Conservation (phyloP, 35 echinoderm and acorn worm species). For the Lytechinus variegatus region DNA sequence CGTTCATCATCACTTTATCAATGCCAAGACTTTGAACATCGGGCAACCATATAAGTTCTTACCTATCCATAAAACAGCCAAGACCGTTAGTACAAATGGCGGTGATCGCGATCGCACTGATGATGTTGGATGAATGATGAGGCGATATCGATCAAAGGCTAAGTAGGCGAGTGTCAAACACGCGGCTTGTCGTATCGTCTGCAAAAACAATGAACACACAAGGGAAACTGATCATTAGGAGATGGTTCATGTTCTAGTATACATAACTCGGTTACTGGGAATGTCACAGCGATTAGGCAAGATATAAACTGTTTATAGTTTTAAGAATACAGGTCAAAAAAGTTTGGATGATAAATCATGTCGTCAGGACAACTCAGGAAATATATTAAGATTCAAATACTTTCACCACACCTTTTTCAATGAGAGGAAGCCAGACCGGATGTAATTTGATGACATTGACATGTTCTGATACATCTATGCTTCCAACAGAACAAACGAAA, state of each 20-base stretch:
- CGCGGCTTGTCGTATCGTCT: slow-evolving; percentile 45
- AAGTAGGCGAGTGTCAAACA: slow-evolving; percentile 45
- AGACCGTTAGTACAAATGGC: not conserved
- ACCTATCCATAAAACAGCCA: slow-evolving; percentile 36
- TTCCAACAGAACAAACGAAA: no score
- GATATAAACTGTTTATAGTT: not conserved
- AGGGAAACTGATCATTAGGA: not conserved
- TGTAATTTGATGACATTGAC: no score
- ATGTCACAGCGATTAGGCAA: not conserved
- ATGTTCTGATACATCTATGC: no score
- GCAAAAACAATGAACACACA: not conserved
- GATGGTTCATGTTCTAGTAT: not conserved
- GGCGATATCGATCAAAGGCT: slow-evolving; percentile 50
- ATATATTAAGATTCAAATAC: not conserved
- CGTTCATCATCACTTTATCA: not conserved
- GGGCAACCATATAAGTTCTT: not conserved
- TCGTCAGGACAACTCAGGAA: not conserved
- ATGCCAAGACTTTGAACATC: not conserved
- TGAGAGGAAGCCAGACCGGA: not conserved
- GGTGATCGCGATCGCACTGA: slow-evolving; percentile 37
- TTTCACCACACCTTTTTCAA: not conserved
- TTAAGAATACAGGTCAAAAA: no score
- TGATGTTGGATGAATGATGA: slow-evolving; percentile 31
- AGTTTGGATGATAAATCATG: not conserved
- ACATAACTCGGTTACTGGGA: not conserved